phyloP scores from a whole-genome alignment of 2,888 invertebrate genomes.

The Clostera curtula region DNA sequence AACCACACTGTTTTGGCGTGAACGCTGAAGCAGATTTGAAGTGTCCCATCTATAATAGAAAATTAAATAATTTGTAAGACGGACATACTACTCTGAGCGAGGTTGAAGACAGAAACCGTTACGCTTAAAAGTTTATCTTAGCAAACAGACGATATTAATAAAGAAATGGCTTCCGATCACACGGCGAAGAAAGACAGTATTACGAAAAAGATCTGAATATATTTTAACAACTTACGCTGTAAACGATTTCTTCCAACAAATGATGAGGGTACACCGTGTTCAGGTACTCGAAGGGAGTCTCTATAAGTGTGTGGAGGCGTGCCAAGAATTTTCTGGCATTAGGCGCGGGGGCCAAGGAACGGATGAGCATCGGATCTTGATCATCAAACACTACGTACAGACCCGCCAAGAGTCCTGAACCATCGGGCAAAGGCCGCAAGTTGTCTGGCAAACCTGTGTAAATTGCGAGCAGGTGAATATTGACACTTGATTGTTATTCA shows the following conservation, averaged over 20 bases:
- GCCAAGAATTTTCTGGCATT: slow-evolving; percentile 78
- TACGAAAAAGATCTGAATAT: too few relatives aligned
- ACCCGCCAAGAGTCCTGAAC: slow-evolving; percentile 80
- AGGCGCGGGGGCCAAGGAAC: slow-evolving; percentile 77
- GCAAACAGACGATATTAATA: too few relatives aligned
- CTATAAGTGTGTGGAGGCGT: slow-evolving; percentile 73
- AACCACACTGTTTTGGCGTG: slow-evolving; percentile 62
- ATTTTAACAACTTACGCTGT: slow-evolving; percentile 66
- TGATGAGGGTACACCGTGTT: slow-evolving; percentile 79
- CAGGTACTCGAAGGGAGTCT: slow-evolving; percentile 78
- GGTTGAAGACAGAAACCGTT: too few relatives aligned
- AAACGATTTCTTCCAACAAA: slow-evolving; percentile 75
- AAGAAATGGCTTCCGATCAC: too few relatives aligned
- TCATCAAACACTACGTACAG: slow-evolving; percentile 72
- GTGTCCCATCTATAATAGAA: slow-evolving; percentile 78
- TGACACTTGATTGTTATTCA: too few relatives aligned
- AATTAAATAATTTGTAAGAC: not conserved
- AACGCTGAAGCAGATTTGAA: slow-evolving; percentile 63
- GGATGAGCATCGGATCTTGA: slow-evolving; percentile 71
- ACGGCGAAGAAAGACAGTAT: too few relatives aligned
- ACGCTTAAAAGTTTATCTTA: too few relatives aligned
- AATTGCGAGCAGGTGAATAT: too few relatives aligned
- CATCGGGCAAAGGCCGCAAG: slow-evolving; percentile 66
- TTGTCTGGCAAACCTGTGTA: slow-evolving; percentile 79
- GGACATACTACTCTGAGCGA: too few relatives aligned